Base-by-base conservation (phyloP, 2,113 vertebrate species). In the Burhinus oedicnemus region DNA sequence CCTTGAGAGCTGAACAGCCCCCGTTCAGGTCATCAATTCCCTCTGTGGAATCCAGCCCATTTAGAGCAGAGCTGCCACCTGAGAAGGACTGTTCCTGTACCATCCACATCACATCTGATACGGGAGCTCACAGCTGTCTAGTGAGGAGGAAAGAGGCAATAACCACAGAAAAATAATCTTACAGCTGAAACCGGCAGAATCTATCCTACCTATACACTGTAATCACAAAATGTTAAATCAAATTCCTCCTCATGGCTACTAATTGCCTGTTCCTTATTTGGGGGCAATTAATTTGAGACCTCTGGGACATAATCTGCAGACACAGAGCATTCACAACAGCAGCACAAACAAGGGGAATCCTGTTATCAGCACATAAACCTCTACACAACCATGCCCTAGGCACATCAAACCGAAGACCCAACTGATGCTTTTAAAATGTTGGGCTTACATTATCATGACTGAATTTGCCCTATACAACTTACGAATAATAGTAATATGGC, bases 401-500 rank as follows among this genome's bases (percentile, higher is more conserved):
- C 3, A 0, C 12, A 30, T 44, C 60, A 74, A 87, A 65, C 21
- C 0, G 0, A 87, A 88, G 23, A n/a, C 25, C 0, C 52, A 84
- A 2, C 2, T 10, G 16, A 60, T 44, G 47, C 13, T 76, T 94
- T 87, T 44, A 52, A 82, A 71, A 54, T 68, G 27, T 11, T 84
- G 54, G 38, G 22, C 22, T 47, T 64, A 6, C 0, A 66, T 34
- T 61, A n/a, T 30, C 16, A 1, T 61, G 70, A 9, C 52, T 19
- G 30, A 3, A 1, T 64, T 78, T 61, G 32, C 32, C 19, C 29
- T 45, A 5, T 4, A 34, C 9, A 82, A 32, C 5, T 72, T 57
- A 40, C 20, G 20, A 62, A 66, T 61, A 88, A 32, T 3, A 49
- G 40, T 60, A 87, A 81, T 6, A 65, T 3, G 9, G 27, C 38